These are phyloP conservation scores for Tauraco erythrolophus DNA, from an alignment of 2,113 vertebrate genomes.

Conservation along the genomic window DNA sequence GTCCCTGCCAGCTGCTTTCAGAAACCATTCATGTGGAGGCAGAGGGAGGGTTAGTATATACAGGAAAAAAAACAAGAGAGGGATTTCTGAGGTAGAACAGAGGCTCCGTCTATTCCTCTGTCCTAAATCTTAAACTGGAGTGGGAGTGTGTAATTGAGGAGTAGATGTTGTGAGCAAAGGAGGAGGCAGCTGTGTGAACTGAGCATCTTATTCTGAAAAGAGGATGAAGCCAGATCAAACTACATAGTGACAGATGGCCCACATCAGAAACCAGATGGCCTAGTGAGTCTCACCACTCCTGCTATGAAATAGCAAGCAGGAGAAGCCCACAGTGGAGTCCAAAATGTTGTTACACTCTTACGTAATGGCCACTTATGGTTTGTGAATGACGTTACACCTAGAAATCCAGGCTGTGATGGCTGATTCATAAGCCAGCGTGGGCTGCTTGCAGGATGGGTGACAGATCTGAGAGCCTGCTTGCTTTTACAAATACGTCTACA, in stretches of 20 bases:
- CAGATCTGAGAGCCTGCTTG: background rate
- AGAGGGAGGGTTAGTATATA: background rate
- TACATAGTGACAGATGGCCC: background rate
- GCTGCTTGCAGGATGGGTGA: background rate
- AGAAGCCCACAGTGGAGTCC: background rate
- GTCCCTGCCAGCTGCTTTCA: background rate
- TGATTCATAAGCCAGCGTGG: background rate
- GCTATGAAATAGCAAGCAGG: background rate
- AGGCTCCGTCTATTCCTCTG: background rate
- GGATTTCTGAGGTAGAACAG: background rate
- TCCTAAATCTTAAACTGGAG: background rate
- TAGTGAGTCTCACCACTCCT: background rate
- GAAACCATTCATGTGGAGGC: background rate
- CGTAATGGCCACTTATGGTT: background rate
- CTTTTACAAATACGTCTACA: fast-evolving
- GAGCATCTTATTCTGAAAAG: background rate
- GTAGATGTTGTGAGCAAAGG: background rate
- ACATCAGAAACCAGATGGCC: constrained; percentile 24
- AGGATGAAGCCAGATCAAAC: background rate
- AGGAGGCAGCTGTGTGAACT: constrained; percentile 18
- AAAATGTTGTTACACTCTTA: background rate
- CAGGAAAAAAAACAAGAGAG: background rate
- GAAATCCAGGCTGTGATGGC: background rate
- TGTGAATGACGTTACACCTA: background rate
- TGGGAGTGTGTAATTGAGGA: background rate